Percentiles rank a stretch among this genome's conserved stretches.
Evolutionary conservation across 2,797 vertebrate species (phyloP).

Genomic region (Alfaro cultratus): DNA sequence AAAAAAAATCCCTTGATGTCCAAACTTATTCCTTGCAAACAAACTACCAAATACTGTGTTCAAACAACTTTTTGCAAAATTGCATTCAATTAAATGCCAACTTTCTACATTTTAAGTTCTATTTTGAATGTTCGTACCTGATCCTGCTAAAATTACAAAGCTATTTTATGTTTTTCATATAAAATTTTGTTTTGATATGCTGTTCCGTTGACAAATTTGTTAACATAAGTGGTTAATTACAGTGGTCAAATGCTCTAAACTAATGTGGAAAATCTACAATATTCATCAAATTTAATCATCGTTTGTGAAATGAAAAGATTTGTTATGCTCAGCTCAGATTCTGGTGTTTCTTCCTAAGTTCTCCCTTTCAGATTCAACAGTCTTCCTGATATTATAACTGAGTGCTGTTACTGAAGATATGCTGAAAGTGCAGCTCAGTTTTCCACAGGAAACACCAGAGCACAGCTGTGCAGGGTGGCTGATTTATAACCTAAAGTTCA

Average conservation of each 20-base stretch:
- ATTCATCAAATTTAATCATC: background rate
- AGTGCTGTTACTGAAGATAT: background rate
- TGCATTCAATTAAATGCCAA: too few species aligned
- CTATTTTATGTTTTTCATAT: background rate
- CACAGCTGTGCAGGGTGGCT: constrained; percentile 23
- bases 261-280: background rate
- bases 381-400: background rate
- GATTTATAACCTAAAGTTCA: constrained; percentile 7
- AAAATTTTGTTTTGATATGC: background rate
- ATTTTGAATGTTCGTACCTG: background rate
- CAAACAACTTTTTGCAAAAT: too few species aligned
- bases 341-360: background rate
- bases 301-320: background rate
- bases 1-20: too few species aligned
- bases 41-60: too few species aligned
- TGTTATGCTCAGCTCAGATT: background rate
- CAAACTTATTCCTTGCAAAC: too few species aligned
- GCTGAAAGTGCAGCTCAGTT: constrained; percentile 15
- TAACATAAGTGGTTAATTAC: background rate
- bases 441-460: constrained; percentile 36
- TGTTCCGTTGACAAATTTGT: background rate
- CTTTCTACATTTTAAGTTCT: background rate
- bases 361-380: background rate
- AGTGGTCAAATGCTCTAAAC: background rate
- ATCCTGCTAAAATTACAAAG: background rate